These are phyloP conservation scores for Pheosia gnoma DNA, from an alignment of 2,888 invertebrate species.

Conservation along the genomic window DNA sequence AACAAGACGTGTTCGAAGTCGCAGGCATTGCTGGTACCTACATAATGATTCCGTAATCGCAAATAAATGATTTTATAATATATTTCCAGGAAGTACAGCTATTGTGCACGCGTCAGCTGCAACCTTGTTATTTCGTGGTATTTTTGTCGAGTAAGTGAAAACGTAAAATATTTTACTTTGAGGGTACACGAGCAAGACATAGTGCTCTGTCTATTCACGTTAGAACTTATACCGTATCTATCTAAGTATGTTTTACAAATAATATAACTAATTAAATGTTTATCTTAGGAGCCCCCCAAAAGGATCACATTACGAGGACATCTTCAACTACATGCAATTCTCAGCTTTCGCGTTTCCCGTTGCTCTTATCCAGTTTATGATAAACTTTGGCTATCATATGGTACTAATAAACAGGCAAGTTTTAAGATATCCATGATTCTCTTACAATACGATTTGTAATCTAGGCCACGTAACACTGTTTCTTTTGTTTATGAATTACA, in stretches of 20 bases:
- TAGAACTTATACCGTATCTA: too few species aligned
- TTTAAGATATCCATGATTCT: not conserved
- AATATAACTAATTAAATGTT: not conserved
- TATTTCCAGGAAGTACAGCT: constrained; percentile 56
- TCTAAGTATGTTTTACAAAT: not conserved
- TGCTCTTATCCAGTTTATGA: constrained; percentile 52
- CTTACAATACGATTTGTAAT: too few species aligned
- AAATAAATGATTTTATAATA: not conserved
- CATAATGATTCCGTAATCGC: too few species aligned
- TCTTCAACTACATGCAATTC: constrained; percentile 69
- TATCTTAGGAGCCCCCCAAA: constrained; percentile 25
- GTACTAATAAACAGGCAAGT: constrained; percentile 49
- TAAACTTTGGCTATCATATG: constrained; percentile 53
- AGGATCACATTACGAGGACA: constrained; percentile 39
- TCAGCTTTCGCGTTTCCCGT: constrained; percentile 59
- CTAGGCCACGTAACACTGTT: not conserved
- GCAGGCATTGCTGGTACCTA: too few species aligned
- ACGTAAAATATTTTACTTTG: not conserved
- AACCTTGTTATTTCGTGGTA: constrained; percentile 47
- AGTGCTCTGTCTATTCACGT: too few species aligned
- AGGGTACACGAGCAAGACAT: too few species aligned
- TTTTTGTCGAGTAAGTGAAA: constrained; percentile 54
- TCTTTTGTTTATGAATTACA: constrained; percentile 24
- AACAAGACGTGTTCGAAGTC: too few species aligned
- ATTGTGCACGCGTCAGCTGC: constrained; percentile 54